Evolutionary conservation across 2,888 invertebrate species (phyloP), one percentile per base, ranked within the genome.

Genomic region (Thereva unica): DNA sequence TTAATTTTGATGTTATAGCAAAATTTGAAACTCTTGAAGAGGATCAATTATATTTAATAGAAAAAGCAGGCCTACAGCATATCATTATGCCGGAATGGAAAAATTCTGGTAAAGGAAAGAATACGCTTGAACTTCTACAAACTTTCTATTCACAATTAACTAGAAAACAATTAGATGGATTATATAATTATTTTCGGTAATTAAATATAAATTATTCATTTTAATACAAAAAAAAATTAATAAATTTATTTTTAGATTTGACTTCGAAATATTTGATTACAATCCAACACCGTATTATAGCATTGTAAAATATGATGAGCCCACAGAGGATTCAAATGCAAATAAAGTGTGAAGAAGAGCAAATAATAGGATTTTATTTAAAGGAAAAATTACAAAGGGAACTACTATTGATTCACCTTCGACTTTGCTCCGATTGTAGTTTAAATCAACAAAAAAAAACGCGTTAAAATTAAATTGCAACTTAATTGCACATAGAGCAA

Each of bases 231-330:
- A 35, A 41, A 47, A n/a, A 23, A 41, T 35, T 45, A 38, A 45
- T 35, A 38, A 41, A 40, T 40, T 52, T 34, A 34, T 44, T 85
- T 84, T 40, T 84, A 92, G 92, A 79, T 87, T 90, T 76, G 95
- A 95, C 80, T 94, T 94, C 80, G 87, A 89, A 77, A 83, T 95
- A 69, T 95, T 95, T 83, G 91, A 90, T 76, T 95, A 95, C 78
- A 88, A 89, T 68, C 84, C 90, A 75, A 85, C 87, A 72, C 86
- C 85, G 71, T 91, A 89, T 78, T 82, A 89, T 74, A 86, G 88
- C 73, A 82, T 87, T 73, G 85, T 83, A 40, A 61, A 66, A 7
- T 76, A 79, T 72, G 78, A 80, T 38, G 80, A 70, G 45, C 53
- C 64, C 6, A 64, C 52, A 34, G 53, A 64, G 10, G 64, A 44